A percentile compares a stretch with the other conserved stretches of the same genome.
Conservation (phyloP, 2,888 invertebrate species). For the Drosophila sordidapex region DNA sequence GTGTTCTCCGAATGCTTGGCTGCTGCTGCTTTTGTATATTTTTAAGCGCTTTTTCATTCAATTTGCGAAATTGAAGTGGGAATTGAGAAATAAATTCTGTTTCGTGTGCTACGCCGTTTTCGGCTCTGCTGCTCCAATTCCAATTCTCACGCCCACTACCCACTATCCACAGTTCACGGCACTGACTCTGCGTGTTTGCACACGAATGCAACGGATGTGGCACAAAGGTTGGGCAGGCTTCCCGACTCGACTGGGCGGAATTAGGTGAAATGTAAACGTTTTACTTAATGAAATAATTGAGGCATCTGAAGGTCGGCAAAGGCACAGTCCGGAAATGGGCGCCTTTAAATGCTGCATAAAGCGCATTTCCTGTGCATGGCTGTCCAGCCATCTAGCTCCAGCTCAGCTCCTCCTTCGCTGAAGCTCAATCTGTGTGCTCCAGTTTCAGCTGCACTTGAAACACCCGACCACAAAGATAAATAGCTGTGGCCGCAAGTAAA, state of each 20-base stretch:
- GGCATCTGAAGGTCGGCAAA: slow-evolving; percentile 68
- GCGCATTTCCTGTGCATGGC: slow-evolving; percentile 64
- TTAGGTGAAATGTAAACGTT: slow-evolving; percentile 80
- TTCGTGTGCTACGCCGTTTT: slow-evolving; percentile 64
- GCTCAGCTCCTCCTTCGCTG: neutral
- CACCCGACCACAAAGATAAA: slow-evolving; percentile 58
- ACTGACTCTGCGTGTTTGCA: slow-evolving; percentile 64
- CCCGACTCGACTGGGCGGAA: slow-evolving; percentile 52
- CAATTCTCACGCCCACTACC: slow-evolving; percentile 18
- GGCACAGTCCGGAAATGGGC: slow-evolving; percentile 61
- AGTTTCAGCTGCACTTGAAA: slow-evolving; percentile 60
- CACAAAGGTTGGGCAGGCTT: slow-evolving; percentile 25
- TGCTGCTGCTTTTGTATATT: slow-evolving; percentile 78
- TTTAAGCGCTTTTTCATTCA: slow-evolving; percentile 83
- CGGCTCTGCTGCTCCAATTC: slow-evolving; percentile 42
- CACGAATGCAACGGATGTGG: slow-evolving; percentile 72
- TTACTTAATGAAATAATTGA: slow-evolving; percentile 81
- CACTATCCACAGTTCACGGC: slow-evolving; percentile 9
- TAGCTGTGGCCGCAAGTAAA: slow-evolving; percentile 57
- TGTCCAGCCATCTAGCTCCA: slow-evolving; percentile 22
- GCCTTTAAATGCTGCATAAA: slow-evolving; percentile 74
- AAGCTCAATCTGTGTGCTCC: slow-evolving; percentile 32
- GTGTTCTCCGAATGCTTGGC: slow-evolving; percentile 30
- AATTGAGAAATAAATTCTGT: slow-evolving; percentile 83
- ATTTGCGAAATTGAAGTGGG: slow-evolving; percentile 84